phyloP scores from a whole-genome alignment of 92 coral and sea anemone genomes.

The Parazoanthus darwini region DNA sequence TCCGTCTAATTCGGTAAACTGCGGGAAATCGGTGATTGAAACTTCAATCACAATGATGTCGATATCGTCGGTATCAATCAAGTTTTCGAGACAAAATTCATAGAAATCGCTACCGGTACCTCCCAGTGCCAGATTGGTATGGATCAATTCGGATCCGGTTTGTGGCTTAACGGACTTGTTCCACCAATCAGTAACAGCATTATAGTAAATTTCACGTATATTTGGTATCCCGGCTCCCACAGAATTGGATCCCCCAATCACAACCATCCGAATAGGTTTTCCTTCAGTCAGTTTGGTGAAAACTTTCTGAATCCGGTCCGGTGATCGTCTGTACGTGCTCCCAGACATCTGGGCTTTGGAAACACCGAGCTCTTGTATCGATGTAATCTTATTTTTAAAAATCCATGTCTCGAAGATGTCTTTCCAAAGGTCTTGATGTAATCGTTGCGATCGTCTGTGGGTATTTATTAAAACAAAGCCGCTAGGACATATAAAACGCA shows the following conservation, averaged over 20 bases:
- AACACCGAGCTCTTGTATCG: not conserved
- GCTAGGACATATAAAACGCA: no score
- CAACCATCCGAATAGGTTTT: not conserved
- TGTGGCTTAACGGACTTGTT: not conserved
- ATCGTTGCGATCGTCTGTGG: constrained; percentile 2
- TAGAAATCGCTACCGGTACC: constrained; percentile 13
- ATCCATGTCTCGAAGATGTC: constrained; percentile 31
- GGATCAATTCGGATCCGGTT: not conserved
- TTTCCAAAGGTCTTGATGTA: not conserved
- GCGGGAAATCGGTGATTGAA: constrained; percentile 2
- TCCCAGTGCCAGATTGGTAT: not conserved
- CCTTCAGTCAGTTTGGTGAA: not conserved
- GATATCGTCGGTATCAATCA: not conserved
- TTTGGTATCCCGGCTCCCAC: constrained; percentile 18
- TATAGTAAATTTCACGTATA: not conserved
- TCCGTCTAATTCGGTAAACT: not conserved
- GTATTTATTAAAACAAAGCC: not conserved
- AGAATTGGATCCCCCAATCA: constrained; percentile 26
- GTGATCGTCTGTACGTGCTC: not conserved
- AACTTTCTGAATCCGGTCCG: constrained; percentile 8
- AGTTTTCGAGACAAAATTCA: constrained; percentile 20
- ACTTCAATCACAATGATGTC: constrained; percentile 4
- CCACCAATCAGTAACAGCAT: constrained; percentile 12
- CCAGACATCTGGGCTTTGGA: not conserved
- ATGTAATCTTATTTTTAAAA: not conserved